Base-by-base conservation (phyloP, 1,140 invertebrate genomes). In the Microplitis mediator region DNA sequence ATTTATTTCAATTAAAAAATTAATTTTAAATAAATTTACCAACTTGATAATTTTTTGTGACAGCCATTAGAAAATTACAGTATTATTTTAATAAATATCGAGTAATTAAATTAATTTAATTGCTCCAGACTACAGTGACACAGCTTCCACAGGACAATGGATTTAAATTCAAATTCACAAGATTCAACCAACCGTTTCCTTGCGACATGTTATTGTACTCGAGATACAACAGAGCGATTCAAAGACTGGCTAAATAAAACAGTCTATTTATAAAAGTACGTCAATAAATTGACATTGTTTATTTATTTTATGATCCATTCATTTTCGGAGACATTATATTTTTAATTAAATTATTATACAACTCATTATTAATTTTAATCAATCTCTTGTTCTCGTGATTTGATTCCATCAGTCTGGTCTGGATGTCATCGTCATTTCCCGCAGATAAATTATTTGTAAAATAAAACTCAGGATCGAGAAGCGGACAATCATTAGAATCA, bases 321-420 rank as follows among this genome's bases (percentile, higher is more conserved):
- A 45, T 45, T 35, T 60, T 66, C 51, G 63, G 56, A 3, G 63
- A 31, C 45, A 54, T 58, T 54, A 74, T 52, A 63, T 52, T 84
- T 78, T 87, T 85, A 3, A 88, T 82, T n/a, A 85, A 79, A 77
- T 85, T 89, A 36, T 85, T 76, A 78, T 87, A 90, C 13, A 91
- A 69, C 32, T 87, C 79, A 9, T 80, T 73, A 76, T 91, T 91
- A 9, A 86, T 81, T 51, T 77, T 80, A 76, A 88, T 89, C 9
- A 90, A 75, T 34, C 73, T 79, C 5, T 83, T 64, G n/a, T 89
- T 80, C 81, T 90, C 87, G 3, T 77, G 72, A 31, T 76, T 77
- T 39, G 82, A 74, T 64, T 83, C 77, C 45, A 74, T 73, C 13
- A 83, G 72, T 72, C 85, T 76, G 4, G 9, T 65, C 3, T 23